phyloP scores from a whole-genome alignment of 2,888 invertebrate species.

The Eupsilia transversa region DNA sequence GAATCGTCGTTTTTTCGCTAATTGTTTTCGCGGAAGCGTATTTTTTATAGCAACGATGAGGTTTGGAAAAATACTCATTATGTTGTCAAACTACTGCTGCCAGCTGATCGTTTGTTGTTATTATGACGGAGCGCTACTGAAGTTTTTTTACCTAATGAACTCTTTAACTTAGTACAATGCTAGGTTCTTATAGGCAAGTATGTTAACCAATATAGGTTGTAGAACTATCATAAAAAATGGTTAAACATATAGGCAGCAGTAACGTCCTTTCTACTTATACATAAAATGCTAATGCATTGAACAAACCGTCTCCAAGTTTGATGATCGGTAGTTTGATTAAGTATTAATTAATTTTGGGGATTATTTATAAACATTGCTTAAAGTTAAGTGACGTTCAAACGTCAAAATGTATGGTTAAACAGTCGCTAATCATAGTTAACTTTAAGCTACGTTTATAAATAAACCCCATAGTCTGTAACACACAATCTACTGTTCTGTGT shows the following conservation, averaged over 20 bases:
- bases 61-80: constrained; percentile 13
- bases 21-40: constrained; percentile 25
- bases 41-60: constrained; percentile 18
- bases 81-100: background rate
- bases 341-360: no score
- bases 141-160: background rate
- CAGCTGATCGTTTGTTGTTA: background rate
- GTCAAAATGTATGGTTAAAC: no score
- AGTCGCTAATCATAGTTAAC: no score
- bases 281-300: no score
- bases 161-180: background rate
- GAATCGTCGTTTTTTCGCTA: constrained; percentile 22
- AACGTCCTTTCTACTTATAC: background rate
- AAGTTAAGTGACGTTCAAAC: no score
- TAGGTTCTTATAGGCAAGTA: background rate
- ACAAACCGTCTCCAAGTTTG: background rate
- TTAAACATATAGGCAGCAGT: no score
- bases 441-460: no score
- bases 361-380: no score
- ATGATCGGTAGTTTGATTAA: no score
- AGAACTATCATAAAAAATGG: background rate
- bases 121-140: background rate
- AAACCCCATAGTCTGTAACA: no score
- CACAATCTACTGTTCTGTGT: no score
- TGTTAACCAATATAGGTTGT: background rate